Conservation (phyloP, 2,113 vertebrate species). For the Myotis lucifugus region DNA sequence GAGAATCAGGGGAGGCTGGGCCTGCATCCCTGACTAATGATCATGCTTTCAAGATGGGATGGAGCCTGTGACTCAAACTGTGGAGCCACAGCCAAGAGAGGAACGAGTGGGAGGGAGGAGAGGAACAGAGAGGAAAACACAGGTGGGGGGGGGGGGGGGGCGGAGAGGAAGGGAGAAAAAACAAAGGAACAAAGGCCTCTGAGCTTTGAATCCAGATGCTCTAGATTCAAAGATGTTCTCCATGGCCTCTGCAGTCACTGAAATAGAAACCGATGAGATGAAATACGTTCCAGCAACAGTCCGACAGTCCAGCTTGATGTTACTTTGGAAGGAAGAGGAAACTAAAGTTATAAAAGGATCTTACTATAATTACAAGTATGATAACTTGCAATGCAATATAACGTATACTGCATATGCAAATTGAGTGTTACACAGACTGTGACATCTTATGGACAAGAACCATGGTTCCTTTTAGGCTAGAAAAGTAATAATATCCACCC, state of each 20-base stretch:
- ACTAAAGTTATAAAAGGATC: background rate
- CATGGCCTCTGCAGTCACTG: background rate
- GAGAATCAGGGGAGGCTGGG: background rate
- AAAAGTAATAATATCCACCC: background rate
- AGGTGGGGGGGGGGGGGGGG: background rate
- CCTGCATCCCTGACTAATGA: constrained; percentile 67
- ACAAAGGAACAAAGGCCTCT: background rate
- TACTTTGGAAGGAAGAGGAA: background rate
- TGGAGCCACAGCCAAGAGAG: constrained; percentile 57
- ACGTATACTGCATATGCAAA: background rate
- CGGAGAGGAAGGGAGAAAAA: background rate
- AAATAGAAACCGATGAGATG: background rate
- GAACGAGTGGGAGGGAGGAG: constrained; percentile 54
- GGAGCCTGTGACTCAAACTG: constrained; percentile 71
- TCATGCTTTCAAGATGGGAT: constrained; percentile 32
- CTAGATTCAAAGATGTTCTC: background rate
- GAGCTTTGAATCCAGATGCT: background rate
- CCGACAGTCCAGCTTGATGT: background rate
- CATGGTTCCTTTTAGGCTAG: background rate
- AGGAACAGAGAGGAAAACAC: background rate
- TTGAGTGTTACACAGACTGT: background rate
- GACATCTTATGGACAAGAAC: constrained; percentile 8
- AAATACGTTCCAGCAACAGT: background rate
- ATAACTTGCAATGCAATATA: background rate
- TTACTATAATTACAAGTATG: background rate